These are phyloP conservation scores for Novumbra hubbsi DNA, from an alignment of 2,797 vertebrate genomes.

Conservation along the genomic window DNA sequence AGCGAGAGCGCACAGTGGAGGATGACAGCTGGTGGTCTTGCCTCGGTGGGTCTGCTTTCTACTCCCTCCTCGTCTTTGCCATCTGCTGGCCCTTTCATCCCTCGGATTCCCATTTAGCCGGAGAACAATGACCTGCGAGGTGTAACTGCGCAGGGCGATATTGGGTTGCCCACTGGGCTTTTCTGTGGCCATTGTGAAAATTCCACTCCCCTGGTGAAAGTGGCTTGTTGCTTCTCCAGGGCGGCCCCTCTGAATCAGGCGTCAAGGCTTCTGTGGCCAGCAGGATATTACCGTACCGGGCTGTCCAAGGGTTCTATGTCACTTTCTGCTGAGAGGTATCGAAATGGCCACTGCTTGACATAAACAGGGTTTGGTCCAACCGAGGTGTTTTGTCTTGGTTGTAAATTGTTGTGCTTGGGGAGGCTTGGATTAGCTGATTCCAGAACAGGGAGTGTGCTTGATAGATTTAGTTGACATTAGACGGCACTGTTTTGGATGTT, in stretches of 20 bases:
- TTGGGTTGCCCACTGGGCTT: constrained; percentile 35
- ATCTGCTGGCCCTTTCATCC: constrained; percentile 64
- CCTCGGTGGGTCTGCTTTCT: constrained; percentile 35
- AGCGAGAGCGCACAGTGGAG: constrained; percentile 16
- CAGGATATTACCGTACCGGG: neutral
- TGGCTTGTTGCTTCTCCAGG: neutral
- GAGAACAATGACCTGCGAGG: constrained; percentile 66
- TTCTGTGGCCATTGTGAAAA: constrained; percentile 32
- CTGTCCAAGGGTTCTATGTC: neutral
- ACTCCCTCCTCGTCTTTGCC: constrained; percentile 43
- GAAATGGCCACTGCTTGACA: neutral
- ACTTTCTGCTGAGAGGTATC: neutral
- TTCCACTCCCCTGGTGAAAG: neutral
- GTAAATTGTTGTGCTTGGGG: no score
- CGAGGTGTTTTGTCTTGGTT: no score
- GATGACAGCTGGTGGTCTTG: constrained; percentile 61
- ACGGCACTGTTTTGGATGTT: neutral
- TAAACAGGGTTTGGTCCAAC: neutral
- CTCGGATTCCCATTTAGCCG: constrained; percentile 54
- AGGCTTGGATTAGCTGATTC: neutral
- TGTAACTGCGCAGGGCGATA: constrained; percentile 61
- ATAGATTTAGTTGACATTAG: neutral
- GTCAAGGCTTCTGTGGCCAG: neutral
- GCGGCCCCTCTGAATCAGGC: neutral
- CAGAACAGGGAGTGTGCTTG: neutral